phyloP scores from a whole-genome alignment of 2,113 vertebrate genomes.

The Entomyzon cyanotis region DNA sequence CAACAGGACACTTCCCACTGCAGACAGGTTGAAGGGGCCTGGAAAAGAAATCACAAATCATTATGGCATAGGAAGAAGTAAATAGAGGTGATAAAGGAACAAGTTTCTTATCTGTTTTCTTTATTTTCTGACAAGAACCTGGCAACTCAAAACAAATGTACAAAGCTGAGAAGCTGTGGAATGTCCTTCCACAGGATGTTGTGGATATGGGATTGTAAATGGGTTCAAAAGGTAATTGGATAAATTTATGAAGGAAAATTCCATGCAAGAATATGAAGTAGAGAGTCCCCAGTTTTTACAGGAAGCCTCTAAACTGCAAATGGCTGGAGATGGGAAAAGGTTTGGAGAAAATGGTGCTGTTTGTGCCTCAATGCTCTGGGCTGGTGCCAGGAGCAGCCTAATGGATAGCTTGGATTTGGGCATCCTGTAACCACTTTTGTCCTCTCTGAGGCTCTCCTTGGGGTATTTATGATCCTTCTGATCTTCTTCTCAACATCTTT shows the following conservation, averaged over 20 bases:
- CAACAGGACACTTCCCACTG: neutral
- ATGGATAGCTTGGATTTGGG: fast-evolving
- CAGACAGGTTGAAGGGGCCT: neutral
- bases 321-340: neutral
- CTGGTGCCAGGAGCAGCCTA: neutral
- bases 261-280: neutral
- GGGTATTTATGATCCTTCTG: neutral
- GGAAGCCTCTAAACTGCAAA: neutral
- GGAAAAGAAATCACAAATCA: neutral
- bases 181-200: slow-evolving; percentile 59
- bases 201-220: neutral
- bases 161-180: slow-evolving; percentile 19
- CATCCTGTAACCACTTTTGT: neutral
- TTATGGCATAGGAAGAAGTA: neutral
- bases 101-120: neutral
- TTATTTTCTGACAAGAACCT: neutral
- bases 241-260: slow-evolving; percentile 40
- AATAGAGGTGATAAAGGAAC: neutral
- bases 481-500: neutral
- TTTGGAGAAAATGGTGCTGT: neutral
- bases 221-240: slow-evolving; percentile 30
- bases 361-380: neutral
- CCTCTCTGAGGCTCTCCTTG: neutral
- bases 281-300: neutral
- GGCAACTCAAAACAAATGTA: neutral